Conservation (phyloP, 2,888 invertebrate genomes). For the Lasioglossum lativentre region DNA sequence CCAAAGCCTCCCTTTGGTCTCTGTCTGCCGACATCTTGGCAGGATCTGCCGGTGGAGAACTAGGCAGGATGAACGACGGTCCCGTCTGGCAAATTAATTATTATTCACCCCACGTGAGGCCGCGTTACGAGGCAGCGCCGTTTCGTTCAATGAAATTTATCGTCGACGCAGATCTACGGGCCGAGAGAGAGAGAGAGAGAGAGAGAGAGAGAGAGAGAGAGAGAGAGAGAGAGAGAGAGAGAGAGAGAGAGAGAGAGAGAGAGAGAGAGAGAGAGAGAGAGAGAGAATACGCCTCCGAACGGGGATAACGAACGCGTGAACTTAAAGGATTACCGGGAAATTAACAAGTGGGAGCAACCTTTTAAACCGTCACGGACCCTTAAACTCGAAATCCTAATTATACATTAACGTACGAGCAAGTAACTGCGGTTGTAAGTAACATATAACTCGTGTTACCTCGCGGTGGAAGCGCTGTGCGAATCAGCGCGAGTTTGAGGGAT, state of each 20-base stretch:
- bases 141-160: constrained; percentile 70
- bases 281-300: background rate
- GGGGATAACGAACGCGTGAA: background rate
- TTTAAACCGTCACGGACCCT: constrained; percentile 3
- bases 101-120: constrained; percentile 55
- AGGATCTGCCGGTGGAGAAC: constrained; percentile 35
- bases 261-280: constrained; percentile 23
- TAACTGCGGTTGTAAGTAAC: background rate
- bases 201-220: constrained; percentile 15
- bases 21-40: constrained; percentile 1
- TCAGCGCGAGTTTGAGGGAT: background rate
- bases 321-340: constrained; percentile 11
- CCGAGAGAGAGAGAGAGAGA: constrained; percentile 28
- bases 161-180: constrained; percentile 58
- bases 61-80: constrained; percentile 49
- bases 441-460: background rate
- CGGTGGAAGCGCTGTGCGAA: background rate
- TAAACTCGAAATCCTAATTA: constrained; percentile 2
- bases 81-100: constrained; percentile 59
- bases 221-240: constrained; percentile 23
- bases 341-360: background rate
- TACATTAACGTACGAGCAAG: background rate
- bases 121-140: constrained; percentile 57
- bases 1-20: background rate
- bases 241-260: constrained; percentile 13